Evolutionary conservation across 2,797 vertebrate genomes (phyloP).

Genomic region (Hapalemur alaotrensis): DNA sequence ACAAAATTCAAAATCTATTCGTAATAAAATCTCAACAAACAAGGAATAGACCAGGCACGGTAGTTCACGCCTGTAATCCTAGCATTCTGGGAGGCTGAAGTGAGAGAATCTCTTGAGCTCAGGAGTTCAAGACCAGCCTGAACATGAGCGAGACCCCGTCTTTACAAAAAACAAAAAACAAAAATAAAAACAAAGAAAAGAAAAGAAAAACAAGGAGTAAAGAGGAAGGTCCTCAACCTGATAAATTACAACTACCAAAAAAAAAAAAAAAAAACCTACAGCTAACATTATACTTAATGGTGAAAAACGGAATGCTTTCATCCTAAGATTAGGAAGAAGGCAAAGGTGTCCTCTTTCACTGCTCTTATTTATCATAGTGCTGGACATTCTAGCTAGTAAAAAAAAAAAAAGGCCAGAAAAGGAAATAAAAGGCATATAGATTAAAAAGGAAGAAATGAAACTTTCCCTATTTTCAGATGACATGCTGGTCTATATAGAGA

Average conservation of each 20-base stretch:
- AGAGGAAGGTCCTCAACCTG: background rate
- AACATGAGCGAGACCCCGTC: no score
- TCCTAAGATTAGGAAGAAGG: background rate
- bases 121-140: no score
- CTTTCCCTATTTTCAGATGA: background rate
- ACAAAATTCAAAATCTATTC: background rate
- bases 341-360: background rate
- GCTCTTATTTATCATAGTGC: background rate
- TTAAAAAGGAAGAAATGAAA: constrained; percentile 28
- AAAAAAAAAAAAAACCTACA: background rate
- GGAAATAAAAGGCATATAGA: background rate
- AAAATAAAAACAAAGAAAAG: no score
- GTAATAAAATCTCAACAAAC: background rate
- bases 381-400: background rate
- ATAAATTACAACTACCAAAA: background rate
- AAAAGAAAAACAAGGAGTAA: background rate
- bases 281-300: background rate
- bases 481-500: background rate
- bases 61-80: no score
- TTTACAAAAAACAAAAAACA: no score
- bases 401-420: background rate
- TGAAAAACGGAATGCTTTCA: background rate
- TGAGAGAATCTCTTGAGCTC: no score
- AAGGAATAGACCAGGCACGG: background rate
- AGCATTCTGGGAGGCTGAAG: no score